Evolutionary conservation across 2,888 invertebrate species (phyloP).

Genomic region (Athetis lepigone): DNA sequence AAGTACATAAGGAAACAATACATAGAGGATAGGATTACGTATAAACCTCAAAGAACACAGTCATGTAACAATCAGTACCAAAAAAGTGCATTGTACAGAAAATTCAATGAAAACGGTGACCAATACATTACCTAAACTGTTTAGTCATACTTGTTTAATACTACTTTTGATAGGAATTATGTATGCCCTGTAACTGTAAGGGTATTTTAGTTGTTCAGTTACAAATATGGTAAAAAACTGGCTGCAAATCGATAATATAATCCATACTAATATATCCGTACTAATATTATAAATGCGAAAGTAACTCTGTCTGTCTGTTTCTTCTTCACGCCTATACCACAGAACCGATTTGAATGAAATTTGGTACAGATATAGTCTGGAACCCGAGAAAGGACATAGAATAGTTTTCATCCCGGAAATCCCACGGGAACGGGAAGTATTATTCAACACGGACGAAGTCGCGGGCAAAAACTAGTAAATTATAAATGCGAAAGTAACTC

Average conservation of each 20-base stretch:
- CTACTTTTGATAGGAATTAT: constrained; percentile 46
- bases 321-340: no score
- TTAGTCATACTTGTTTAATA: constrained; percentile 73
- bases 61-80: constrained; percentile 45
- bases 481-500: no score
- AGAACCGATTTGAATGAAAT: no score
- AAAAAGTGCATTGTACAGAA: constrained; percentile 50
- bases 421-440: no score
- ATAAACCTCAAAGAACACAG: constrained; percentile 32
- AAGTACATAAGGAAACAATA: constrained; percentile 10
- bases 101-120: constrained; percentile 61
- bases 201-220: not conserved
- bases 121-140: constrained; percentile 69
- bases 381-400: no score
- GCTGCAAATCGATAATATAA: not conserved
- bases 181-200: constrained; percentile 21
- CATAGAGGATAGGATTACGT: constrained; percentile 32
- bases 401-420: no score
- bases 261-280: no score
- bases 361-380: no score
- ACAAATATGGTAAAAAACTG: not conserved
- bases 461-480: no score
- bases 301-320: no score
- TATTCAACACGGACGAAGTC: no score
- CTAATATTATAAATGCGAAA: no score